A percentile compares a stretch with the other conserved stretches of the same genome.
These are phyloP conservation scores for Phyllopteryx taeniolatus DNA, from an alignment of 2,113 vertebrate genomes.

Conservation along the genomic window DNA sequence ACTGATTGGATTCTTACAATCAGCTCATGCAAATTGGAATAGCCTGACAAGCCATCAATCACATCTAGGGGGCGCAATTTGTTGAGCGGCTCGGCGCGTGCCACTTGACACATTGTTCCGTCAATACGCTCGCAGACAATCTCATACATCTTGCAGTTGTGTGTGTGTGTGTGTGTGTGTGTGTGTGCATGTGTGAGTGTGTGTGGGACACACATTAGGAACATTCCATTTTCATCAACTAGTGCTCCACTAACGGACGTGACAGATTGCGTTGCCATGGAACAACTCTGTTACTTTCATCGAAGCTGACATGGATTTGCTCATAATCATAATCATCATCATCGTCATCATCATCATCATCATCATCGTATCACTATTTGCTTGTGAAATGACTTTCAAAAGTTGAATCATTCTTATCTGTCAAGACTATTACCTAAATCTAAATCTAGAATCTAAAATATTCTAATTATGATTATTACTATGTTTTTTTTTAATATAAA, in stretches of 20 bases:
- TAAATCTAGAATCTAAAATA: too few relatives aligned
- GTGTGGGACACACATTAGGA: background rate
- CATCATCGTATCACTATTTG: too few relatives aligned
- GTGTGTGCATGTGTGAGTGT: background rate
- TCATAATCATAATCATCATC: too few relatives aligned
- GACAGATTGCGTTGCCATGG: background rate
- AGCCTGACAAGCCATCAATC: conserved; percentile 61
- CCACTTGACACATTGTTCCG: conserved; percentile 30
- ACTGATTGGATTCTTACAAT: conserved; percentile 62
- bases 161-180: background rate
- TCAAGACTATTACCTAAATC: too few relatives aligned
- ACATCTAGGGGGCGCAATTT: conserved; percentile 37
- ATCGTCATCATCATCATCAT: too few relatives aligned
- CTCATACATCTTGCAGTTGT: conserved; percentile 14
- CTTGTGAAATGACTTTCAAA: too few relatives aligned
- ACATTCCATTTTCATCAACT: conserved; percentile 4
- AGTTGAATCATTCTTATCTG: too few relatives aligned
- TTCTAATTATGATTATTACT: too few relatives aligned
- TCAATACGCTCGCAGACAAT: conserved; percentile 32
- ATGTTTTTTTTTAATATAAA: too few relatives aligned
- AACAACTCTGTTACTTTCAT: background rate
- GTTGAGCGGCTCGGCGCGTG: conserved; percentile 31
- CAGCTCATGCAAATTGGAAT: conserved; percentile 58
- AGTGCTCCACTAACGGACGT: background rate
- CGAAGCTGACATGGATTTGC: too few relatives aligned